Evolutionary conservation across 1,140 invertebrate species (phyloP), one percentile per base, ranked within the genome.

Genomic region (Eupristina koningsbergeri): DNA sequence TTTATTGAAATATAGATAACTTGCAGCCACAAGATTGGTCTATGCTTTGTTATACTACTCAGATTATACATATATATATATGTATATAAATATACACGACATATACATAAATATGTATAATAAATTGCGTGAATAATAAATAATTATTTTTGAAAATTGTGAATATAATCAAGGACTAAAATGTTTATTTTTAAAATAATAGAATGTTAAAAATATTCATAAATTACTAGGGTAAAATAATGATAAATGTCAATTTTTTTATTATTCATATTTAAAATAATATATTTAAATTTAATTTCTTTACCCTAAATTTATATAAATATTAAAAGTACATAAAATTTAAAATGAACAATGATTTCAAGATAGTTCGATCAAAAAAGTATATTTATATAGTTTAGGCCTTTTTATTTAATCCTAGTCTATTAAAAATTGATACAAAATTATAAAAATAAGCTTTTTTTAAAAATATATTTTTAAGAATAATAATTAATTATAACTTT

Each of bases 81-180:
- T n/a, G n/a, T n/a, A n/a, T n/a, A n/a, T n/a, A n/a, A n/a, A n/a
- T n/a, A n/a, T n/a, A n/a, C n/a, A n/a, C n/a, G n/a, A n/a, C n/a
- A n/a, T n/a, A n/a, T n/a, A n/a, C n/a, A n/a, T n/a, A n/a, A n/a
- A n/a, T n/a, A n/a, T n/a, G n/a, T n/a, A n/a, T n/a, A n/a, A n/a
- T n/a, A n/a, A n/a, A n/a, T 78, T 74, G 83, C 83, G 83, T 13
- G 84, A 81, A 85, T 85, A 47, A 77, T 17, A 84, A 77, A 67
- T 85, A 85, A 77, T 85, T 85, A 85, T 85, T 85, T 85, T 85
- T 85, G 71, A 84, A 73, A 61, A 83, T 74, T 86, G 69, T 71
- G n/a, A 85, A 85, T 63, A 81, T 84, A 81, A 78, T 80, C 74
- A 77, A 86, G 79, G 75, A 22, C n/a, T 75, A 74, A 80, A 67